Evolutionary conservation across 2,797 vertebrate genomes (phyloP).

Genomic region (Sebastes itinus): DNA sequence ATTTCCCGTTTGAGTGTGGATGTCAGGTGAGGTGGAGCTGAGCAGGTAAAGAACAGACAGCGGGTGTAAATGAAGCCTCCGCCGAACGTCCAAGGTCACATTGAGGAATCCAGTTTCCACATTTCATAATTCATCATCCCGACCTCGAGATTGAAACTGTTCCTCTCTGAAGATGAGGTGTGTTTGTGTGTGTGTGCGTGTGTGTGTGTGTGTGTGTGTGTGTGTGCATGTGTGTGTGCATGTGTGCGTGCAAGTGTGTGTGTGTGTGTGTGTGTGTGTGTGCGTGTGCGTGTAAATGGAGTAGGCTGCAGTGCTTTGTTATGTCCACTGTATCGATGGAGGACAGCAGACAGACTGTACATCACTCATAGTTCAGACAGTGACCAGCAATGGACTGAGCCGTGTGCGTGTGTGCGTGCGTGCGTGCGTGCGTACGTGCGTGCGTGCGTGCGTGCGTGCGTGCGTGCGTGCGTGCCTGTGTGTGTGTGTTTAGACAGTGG

Average conservation of each 20-base stretch:
- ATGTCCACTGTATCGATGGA: constrained; percentile 61
- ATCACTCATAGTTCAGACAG: constrained; percentile 70
- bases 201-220: constrained; percentile 17
- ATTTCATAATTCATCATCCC: constrained; percentile 69
- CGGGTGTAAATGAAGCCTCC: constrained; percentile 39
- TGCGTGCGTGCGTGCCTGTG: neutral
- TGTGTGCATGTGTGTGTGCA: constrained; percentile 11
- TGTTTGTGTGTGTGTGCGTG: neutral
- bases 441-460: no score
- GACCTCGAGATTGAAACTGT: constrained; percentile 60
- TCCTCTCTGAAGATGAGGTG: constrained; percentile 49
- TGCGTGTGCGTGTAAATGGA: constrained; percentile 49
- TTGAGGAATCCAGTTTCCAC: constrained; percentile 59
- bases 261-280: constrained; percentile 16
- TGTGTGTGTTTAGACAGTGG: neutral
- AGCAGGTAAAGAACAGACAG: constrained; percentile 11
- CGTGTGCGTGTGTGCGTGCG: neutral
- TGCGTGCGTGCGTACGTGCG: neutral
- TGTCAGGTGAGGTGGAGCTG: constrained; percentile 2
- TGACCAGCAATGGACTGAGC: constrained; percentile 36
- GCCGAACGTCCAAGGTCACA: constrained; percentile 60
- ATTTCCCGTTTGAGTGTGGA: neutral
- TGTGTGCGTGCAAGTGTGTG: constrained; percentile 34
- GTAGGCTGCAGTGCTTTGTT: constrained; percentile 64
- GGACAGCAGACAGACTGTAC: constrained; percentile 56